Evolutionary conservation across 1,140 invertebrate species (phyloP).

Genomic region (Hesperophylax magnus): DNA sequence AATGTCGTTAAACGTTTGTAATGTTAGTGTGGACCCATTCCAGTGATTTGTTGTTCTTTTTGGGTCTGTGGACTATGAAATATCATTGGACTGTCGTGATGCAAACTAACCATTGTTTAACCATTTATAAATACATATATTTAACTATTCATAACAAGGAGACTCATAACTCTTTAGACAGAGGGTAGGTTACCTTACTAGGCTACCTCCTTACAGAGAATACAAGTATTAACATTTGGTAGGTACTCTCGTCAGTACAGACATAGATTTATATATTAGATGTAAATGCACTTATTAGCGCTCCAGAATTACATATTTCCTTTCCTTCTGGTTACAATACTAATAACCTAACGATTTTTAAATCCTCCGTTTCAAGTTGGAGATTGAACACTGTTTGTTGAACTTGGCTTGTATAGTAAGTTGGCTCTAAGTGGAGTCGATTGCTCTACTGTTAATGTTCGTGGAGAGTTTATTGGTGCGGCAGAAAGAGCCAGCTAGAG

Average conservation of each 20-base stretch:
- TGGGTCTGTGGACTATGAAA: conserved; percentile 42
- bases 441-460: background rate
- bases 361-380: conserved; percentile 13
- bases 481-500: too few species aligned
- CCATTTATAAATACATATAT: background rate
- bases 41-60: conserved; percentile 31
- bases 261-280: conserved; percentile 21
- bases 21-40: conserved; percentile 26
- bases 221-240: conserved; percentile 6
- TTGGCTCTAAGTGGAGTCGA: background rate
- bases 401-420: background rate
- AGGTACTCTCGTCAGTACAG: conserved; percentile 17
- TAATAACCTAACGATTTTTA: background rate
- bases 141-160: background rate
- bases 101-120: background rate
- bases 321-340: background rate
- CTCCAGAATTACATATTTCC: background rate
- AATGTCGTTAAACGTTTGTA: too few species aligned
- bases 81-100: conserved; percentile 21
- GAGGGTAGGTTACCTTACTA: background rate
- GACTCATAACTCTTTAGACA: conserved; percentile 8
- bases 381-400: conserved; percentile 13
- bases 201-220: conserved; percentile 5
- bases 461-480: too few species aligned
- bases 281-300: background rate